Evolutionary conservation across 1,140 invertebrate genomes (phyloP).

Genomic region (Oncopeltus fasciatus): DNA sequence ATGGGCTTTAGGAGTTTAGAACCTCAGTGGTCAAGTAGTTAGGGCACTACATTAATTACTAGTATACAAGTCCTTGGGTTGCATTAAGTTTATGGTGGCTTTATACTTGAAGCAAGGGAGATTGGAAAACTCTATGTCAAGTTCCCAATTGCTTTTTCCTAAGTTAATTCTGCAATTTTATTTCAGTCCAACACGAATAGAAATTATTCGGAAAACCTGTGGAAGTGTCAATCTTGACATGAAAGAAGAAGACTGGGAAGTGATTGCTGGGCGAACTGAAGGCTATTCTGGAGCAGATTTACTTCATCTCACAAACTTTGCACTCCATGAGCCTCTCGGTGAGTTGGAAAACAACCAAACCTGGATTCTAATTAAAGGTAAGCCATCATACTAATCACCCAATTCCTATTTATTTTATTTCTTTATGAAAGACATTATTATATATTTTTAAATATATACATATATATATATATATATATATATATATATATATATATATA

Average conservation of each 20-base stretch:
- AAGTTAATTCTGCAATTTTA: too few relatives aligned
- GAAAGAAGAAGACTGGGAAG: slow-evolving; percentile 29
- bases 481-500: too few relatives aligned
- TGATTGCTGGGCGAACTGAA: slow-evolving; percentile 33
- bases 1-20: too few relatives aligned
- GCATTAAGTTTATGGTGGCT: too few relatives aligned
- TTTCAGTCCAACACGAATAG: neutral
- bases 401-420: neutral
- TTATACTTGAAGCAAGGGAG: neutral
- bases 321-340: slow-evolving; percentile 22
- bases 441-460: neutral
- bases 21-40: too few relatives aligned
- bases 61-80: too few relatives aligned
- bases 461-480: too few relatives aligned
- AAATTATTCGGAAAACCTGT: slow-evolving; percentile 25
- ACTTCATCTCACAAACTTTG: slow-evolving; percentile 33
- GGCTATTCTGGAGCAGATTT: slow-evolving; percentile 43
- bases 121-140: neutral
- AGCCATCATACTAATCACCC: too few relatives aligned
- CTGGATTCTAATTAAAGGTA: neutral
- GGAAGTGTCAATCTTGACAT: slow-evolving; percentile 24
- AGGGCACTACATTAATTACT: too few relatives aligned
- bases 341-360: slow-evolving; percentile 7
- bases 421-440: too few relatives aligned
- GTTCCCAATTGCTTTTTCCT: neutral